Conservation (phyloP, 2,888 invertebrate genomes). For the Papilio elwesi region DNA sequence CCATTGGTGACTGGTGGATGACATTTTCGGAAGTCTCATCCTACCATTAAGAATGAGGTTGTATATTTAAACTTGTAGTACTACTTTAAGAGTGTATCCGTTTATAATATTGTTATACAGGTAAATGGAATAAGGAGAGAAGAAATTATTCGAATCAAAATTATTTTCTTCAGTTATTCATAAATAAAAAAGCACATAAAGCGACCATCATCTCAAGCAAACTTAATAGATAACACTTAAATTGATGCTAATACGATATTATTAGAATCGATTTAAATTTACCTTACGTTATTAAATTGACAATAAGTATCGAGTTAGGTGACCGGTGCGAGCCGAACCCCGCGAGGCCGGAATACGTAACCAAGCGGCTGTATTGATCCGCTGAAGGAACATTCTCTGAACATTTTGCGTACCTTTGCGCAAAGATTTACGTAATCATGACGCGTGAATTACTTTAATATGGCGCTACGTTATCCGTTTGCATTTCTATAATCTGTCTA, state of each 20-base stretch:
- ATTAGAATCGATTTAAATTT: conserved; percentile 8
- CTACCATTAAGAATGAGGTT: too few species aligned
- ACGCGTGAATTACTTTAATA: conserved; percentile 1
- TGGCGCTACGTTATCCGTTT: conserved; percentile 3
- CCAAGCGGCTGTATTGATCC: conserved; percentile 30
- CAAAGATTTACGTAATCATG: conserved; percentile 14
- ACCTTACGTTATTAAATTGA: not conserved
- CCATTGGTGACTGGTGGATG: too few species aligned
- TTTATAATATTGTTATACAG: too few species aligned
- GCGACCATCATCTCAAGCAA: too few species aligned
- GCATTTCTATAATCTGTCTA: not conserved
- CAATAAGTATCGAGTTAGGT: not conserved
- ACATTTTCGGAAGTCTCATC: too few species aligned
- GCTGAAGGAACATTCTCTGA: conserved; percentile 14
- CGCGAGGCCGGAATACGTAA: conserved; percentile 25
- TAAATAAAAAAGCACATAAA: too few species aligned
- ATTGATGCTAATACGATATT: not conserved
- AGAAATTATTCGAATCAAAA: too few species aligned
- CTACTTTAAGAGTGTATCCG: too few species aligned
- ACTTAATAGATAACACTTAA: not conserved
- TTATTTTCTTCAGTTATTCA: too few species aligned
- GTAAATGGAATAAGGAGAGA: too few species aligned
- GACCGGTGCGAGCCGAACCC: conserved; percentile 8
- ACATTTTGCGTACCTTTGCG: conserved; percentile 6
- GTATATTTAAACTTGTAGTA: too few species aligned